phyloP scores from a whole-genome alignment of 2,797 vertebrate species.

The Buceros bicornis region DNA sequence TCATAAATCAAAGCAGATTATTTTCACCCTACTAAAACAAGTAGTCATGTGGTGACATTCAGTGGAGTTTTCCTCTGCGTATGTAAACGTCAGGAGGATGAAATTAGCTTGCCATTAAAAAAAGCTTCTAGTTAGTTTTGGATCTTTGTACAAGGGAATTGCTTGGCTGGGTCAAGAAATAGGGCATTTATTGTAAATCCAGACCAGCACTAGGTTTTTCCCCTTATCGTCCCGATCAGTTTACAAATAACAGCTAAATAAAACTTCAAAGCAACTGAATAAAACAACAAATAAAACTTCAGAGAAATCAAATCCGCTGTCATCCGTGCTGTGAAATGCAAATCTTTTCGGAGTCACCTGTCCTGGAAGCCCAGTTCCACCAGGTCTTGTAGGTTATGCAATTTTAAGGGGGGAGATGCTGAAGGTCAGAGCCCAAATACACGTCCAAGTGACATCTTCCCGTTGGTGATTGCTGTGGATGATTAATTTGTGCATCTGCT shows the following conservation, averaged over 20 bases:
- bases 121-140: background rate
- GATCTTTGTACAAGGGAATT: background rate
- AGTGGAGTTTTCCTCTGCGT: background rate
- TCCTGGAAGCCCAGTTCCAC: background rate
- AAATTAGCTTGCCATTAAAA: background rate
- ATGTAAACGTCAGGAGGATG: background rate
- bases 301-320: background rate
- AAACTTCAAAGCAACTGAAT: background rate
- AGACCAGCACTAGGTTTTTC: background rate
- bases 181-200: background rate
- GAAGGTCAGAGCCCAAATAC: background rate
- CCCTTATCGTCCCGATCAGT: background rate
- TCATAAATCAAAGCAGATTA: background rate
- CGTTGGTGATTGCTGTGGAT: background rate
- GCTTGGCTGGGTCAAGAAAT: background rate
- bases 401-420: background rate
- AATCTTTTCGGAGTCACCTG: background rate
- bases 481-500: background rate
- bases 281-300: background rate
- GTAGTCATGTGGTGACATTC: background rate
- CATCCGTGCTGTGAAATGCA: background rate
- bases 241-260: background rate
- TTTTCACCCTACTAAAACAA: background rate
- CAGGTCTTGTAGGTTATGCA: background rate
- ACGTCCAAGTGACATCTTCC: background rate